Evolutionary conservation across 2,888 invertebrate species (phyloP).

Genomic region (Eurytoma californica): DNA sequence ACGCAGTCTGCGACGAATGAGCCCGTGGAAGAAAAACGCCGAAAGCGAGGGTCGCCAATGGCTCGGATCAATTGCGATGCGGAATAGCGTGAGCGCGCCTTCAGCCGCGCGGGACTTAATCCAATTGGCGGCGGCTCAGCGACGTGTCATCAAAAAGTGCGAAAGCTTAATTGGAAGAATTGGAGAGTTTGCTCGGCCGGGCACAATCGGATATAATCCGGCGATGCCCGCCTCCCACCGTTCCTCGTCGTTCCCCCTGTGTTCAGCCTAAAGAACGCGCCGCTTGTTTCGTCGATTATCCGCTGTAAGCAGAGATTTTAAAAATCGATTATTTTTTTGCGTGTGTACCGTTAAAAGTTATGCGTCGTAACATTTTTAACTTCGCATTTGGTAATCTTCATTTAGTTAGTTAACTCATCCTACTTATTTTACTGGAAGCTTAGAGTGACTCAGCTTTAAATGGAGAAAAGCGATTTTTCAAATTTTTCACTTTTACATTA

Average conservation of each 20-base stretch:
- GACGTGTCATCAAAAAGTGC: conserved; percentile 73
- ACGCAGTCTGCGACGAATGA: not conserved
- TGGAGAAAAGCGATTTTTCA: no score
- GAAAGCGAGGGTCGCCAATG: conserved; percentile 48
- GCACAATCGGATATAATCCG: conserved; percentile 69
- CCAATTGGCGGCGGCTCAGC: conserved; percentile 64
- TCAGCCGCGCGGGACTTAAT: conserved; percentile 62
- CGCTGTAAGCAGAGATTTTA: no score
- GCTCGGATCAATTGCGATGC: conserved; percentile 70
- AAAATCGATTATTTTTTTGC: no score
- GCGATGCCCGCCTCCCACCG: not conserved
- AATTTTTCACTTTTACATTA: no score
- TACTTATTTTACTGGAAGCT: no score
- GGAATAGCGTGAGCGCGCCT: conserved; percentile 35
- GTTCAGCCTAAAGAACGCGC: not conserved
- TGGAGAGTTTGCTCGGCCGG: conserved; percentile 68
- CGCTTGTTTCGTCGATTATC: no score
- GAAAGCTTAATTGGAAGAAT: conserved; percentile 74
- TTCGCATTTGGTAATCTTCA: no score
- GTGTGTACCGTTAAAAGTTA: no score
- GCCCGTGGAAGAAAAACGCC: not conserved
- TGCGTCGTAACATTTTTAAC: no score
- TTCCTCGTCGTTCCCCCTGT: not conserved
- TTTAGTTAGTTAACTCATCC: no score
- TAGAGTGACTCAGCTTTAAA: no score